Conservation (phyloP, 2,113 vertebrate genomes). For the Haemorhous mexicanus region DNA sequence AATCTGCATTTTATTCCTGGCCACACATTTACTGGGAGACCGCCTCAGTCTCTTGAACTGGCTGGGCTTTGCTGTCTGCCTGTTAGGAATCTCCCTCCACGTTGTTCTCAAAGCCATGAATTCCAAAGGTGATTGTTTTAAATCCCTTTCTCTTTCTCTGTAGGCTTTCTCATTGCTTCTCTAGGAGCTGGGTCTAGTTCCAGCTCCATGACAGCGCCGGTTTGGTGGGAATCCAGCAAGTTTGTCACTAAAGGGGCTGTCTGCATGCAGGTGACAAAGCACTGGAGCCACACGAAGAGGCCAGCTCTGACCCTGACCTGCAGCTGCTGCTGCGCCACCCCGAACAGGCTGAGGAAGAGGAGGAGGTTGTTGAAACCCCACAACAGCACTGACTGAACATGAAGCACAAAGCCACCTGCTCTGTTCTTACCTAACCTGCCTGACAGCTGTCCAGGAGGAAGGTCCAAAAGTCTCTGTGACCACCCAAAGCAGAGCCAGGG, state of each 20-base stretch:
- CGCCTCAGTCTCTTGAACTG: constrained; percentile 84
- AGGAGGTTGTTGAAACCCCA: constrained; percentile 62
- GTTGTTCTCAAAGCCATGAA: constrained; percentile 83
- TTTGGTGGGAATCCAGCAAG: background rate
- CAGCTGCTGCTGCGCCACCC: constrained; percentile 79
- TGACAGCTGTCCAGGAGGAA: background rate
- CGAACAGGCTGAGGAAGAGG: constrained; percentile 45
- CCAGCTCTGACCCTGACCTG: constrained; percentile 73
- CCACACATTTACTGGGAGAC: constrained; percentile 84
- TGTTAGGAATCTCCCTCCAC: constrained; percentile 89
- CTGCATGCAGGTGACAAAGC: constrained; percentile 55
- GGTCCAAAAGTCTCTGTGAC: background rate
- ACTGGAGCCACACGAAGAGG: constrained; percentile 60
- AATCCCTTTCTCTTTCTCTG: background rate
- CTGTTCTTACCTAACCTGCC: background rate
- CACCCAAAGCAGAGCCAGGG: background rate
- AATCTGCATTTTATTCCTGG: constrained; percentile 87
- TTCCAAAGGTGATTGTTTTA: constrained; percentile 79
- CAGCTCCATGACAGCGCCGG: background rate
- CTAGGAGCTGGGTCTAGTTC: background rate
- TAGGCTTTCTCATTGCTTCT: background rate
- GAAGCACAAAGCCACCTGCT: background rate
- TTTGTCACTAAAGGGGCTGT: background rate
- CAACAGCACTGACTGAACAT: constrained; percentile 16
- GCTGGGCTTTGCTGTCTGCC: constrained; percentile 89